A percentile compares a stretch with the other conserved stretches of the same genome.
These are phyloP conservation scores for Sialis fuliginosa DNA, from an alignment of 2,888 invertebrate species.

Conservation along the genomic window DNA sequence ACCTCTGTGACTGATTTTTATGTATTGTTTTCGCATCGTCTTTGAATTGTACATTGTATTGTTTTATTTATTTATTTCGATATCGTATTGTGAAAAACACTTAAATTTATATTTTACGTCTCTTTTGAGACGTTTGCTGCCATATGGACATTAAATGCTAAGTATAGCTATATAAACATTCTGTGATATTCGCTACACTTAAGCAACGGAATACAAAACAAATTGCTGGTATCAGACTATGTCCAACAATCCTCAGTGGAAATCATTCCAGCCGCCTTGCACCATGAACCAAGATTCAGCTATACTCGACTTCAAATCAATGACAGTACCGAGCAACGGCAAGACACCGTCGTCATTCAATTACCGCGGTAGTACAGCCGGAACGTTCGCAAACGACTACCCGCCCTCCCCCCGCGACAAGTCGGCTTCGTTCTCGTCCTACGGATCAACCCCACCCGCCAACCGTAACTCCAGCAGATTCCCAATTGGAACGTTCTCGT, in stretches of 20 bases:
- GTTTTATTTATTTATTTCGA: not conserved
- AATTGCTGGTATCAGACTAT: constrained; percentile 27
- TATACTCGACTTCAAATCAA: constrained; percentile 65
- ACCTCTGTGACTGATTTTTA: constrained; percentile 4
- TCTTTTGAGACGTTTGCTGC: constrained; percentile 3
- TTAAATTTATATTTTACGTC: not conserved
- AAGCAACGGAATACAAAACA: constrained; percentile 15
- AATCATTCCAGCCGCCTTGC: constrained; percentile 74
- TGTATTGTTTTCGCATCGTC: constrained; percentile 3
- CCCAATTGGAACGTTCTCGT: constrained; percentile 19
- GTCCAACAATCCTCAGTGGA: constrained; percentile 79
- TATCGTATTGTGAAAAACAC: not conserved
- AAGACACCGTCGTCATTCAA: constrained; percentile 24
- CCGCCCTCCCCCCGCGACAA: constrained; percentile 23
- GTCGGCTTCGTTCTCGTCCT: constrained; percentile 13
- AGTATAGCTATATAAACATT: constrained; percentile 29
- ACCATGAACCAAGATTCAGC: constrained; percentile 64
- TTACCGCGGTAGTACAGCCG: constrained; percentile 23
- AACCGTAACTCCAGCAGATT: constrained; percentile 17
- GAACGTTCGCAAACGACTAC: constrained; percentile 24
- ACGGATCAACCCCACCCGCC: constrained; percentile 17
- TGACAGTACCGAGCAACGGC: constrained; percentile 38
- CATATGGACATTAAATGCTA: constrained; percentile 6
- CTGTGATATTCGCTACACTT: constrained; percentile 40
- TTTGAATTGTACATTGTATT: constrained; percentile 5